Conservation (phyloP, 2,888 invertebrate species). For the Masnerella sp. region DNA sequence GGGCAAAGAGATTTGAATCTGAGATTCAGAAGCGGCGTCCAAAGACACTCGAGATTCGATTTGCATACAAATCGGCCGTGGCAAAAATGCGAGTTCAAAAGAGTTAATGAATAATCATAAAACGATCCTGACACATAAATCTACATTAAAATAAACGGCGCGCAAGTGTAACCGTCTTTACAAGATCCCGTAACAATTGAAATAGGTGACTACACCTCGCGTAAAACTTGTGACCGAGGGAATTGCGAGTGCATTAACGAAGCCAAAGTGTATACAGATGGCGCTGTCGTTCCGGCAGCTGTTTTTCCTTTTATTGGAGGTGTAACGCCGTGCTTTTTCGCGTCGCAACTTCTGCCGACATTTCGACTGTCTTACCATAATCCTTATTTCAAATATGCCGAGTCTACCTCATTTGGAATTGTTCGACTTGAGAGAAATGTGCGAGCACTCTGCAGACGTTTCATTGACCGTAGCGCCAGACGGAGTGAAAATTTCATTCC, state of each 20-base stretch:
- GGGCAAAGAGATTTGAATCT: too few relatives aligned
- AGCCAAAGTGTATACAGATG: slow-evolving; percentile 40
- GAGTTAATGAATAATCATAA: slow-evolving; percentile 54
- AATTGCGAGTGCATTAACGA: slow-evolving; percentile 50
- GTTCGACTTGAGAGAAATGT: too few relatives aligned
- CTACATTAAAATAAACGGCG: slow-evolving; percentile 44
- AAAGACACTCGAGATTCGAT: slow-evolving; percentile 32
- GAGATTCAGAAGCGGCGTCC: too few relatives aligned
- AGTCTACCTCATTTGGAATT: slow-evolving; percentile 11
- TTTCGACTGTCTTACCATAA: slow-evolving; percentile 26
- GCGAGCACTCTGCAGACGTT: too few relatives aligned
- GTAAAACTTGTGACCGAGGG: too few relatives aligned
- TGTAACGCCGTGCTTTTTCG: slow-evolving; percentile 26
- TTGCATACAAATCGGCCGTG: slow-evolving; percentile 48
- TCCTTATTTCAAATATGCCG: slow-evolving; percentile 18
- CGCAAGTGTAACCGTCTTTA: slow-evolving; percentile 24
- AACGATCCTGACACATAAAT: slow-evolving; percentile 43
- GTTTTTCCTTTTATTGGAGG: slow-evolving; percentile 42
- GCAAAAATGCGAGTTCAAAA: slow-evolving; percentile 37
- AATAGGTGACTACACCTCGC: slow-evolving; percentile 38
- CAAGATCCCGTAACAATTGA: slow-evolving; percentile 45
- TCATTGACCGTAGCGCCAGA: too few relatives aligned
- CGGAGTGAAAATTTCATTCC: too few relatives aligned
- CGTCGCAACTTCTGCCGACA: slow-evolving; percentile 1
- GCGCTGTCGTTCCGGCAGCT: slow-evolving; percentile 17